Evolutionary conservation across 2,888 invertebrate species (phyloP), one percentile per base, ranked within the genome.

Genomic region (Luperina nickerlii): DNA sequence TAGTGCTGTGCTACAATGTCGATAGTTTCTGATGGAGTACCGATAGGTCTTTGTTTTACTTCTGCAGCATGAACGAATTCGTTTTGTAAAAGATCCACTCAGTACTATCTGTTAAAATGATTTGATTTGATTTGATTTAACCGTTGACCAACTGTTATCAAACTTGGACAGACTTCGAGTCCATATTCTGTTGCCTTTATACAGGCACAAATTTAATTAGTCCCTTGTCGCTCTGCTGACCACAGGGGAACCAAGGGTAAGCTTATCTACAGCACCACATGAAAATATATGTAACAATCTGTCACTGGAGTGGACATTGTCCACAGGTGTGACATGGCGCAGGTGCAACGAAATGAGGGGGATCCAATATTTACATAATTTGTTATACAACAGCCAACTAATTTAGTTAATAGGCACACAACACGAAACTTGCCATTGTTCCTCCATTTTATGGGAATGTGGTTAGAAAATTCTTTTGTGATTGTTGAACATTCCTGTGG

Each of bases 291-390:
- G 42, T 84, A 74, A 65, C 88, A 79, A 76, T 88, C 77, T 76
- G 83, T 82, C 84, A 73, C 74, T 62, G 48, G 48, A 48, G 15
- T 54, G 80, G 80, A 66, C 73, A 76, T 82, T 82, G 83, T 74
- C 79, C 82, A 87, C 88, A 88, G 90, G 88, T 88, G 90, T 51
- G 84, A 84, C 78, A 71, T 27, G 71, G 63, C 73, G 77, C 89
- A 89, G 89, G 89, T 90, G 90, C 87, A 76, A 54, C 60, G 15
- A 48, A 65, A 71, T 51, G 65, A 66, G 65, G 87, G 86, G 77
- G 79, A 65, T 74, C 67, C n/a, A 62, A 72, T 79, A 90, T 89
- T 90, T 85, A 83, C 89, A 90, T 89, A 88, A 89, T 85, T 85
- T 74, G 82, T 75, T 74, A 76, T 77, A 85, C 84, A 90, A 81